A percentile compares a stretch with the other conserved stretches of the same genome.
Conservation (phyloP, 2,113 vertebrate genomes). For the Hippoglossus stenolepis region DNA sequence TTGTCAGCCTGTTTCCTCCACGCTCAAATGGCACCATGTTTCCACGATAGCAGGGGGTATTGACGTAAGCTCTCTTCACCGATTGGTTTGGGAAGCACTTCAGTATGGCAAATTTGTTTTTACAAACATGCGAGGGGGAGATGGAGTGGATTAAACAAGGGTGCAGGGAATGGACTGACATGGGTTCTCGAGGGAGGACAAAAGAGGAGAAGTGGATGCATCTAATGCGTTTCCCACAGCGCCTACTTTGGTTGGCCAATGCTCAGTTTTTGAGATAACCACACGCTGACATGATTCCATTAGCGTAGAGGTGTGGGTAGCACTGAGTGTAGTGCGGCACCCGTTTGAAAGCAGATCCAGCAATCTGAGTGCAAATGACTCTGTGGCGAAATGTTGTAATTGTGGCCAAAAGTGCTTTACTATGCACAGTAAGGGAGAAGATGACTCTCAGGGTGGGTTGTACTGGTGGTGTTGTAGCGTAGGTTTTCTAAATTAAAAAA, state of each 20-base stretch:
- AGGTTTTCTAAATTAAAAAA: too few species aligned
- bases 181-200: neutral
- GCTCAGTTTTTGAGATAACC: slow-evolving; percentile 29
- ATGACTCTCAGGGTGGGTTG: neutral
- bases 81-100: slow-evolving; percentile 48
- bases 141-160: slow-evolving; percentile 12
- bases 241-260: slow-evolving; percentile 18
- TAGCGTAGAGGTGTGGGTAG: slow-evolving; percentile 20
- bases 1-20: slow-evolving; percentile 24
- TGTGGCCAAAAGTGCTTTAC: slow-evolving; percentile 9
- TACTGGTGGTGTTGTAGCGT: neutral
- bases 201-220: slow-evolving; percentile 25
- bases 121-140: slow-evolving; percentile 14
- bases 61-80: slow-evolving; percentile 17
- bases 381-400: slow-evolving; percentile 10
- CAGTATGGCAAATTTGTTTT: slow-evolving; percentile 30
- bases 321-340: neutral
- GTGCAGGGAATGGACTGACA: slow-evolving; percentile 6
- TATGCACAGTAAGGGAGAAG: slow-evolving; percentile 3
- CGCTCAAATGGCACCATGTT: slow-evolving; percentile 23
- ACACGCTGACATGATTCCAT: slow-evolving; percentile 44
- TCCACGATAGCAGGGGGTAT: neutral
- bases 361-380: slow-evolving; percentile 18
- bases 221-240: slow-evolving; percentile 21
- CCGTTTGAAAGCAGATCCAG: slow-evolving; percentile 30